Base-by-base conservation (phyloP, 1,140 invertebrate species). In the Calliphora vicina region DNA sequence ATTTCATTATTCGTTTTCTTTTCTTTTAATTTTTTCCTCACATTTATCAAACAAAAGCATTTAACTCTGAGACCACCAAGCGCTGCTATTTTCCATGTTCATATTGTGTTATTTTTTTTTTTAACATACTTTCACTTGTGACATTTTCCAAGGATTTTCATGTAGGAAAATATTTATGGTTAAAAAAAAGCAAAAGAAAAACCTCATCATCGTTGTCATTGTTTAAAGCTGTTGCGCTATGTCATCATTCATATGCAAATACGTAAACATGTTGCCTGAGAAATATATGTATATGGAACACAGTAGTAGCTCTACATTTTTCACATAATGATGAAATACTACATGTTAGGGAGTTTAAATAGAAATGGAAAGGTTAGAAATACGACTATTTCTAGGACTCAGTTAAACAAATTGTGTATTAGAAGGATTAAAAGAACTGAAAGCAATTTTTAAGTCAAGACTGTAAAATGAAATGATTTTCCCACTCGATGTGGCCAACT, bases 201-300 rank as follows among this genome's bases (percentile, higher is more conserved):
- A 67, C 9, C 61, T 67, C 61, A 67, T 35, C 35, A 35, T 35
- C 10, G 35, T 67, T 67, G 61, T 67, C 61, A 67, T 67, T 35
- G 8, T 20, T 67, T 20, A 23, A 67, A 67, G n/a, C 61, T 67
- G 61, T 67, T 67, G 61, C 61, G 61, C 23, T 25, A 25, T 67
- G 61, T 67, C 61, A 67, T 67, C 61, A 67, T 67, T 67, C 61
- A 25, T 10, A 67, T 67, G 61, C n/a, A 67, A 67, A 67, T 23
- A 67, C 9, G n/a, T n/a, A 57, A n/a, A n/a, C n/a, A n/a, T n/a
- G n/a, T n/a, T n/a, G n/a, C 0, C 1, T 2, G 35, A 1, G 1
- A 57, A 0, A 57, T 17, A 57, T 6, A 57, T 57, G 50, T 35
- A 35, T 35, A 13, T 15, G 50, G 15, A 57, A 6, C 15, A 57